Percentiles rank a stretch among this genome's conserved stretches.
Evolutionary conservation across 2,797 vertebrate genomes (phyloP).

Genomic region (Cossypha niveicapilla): DNA sequence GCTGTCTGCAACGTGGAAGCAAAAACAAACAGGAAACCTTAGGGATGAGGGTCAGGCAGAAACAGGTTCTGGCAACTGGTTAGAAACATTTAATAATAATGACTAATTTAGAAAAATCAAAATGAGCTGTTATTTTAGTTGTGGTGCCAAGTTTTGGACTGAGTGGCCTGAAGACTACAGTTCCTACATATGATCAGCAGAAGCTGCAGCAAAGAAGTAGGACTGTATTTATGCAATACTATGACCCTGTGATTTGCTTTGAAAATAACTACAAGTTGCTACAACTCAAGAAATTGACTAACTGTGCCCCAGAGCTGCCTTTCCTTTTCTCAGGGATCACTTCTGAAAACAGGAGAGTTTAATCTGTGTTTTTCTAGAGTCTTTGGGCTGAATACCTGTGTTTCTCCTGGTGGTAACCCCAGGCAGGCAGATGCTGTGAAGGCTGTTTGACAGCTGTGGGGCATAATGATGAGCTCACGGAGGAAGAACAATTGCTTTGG

Average conservation of each 20-base stretch:
- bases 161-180: neutral
- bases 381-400: neutral
- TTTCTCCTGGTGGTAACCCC: neutral
- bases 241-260: neutral
- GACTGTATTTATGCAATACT: neutral
- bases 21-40: neutral
- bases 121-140: neutral
- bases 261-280: neutral
- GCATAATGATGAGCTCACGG: neutral
- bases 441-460: neutral
- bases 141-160: neutral
- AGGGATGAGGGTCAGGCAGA: neutral
- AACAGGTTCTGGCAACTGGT: neutral
- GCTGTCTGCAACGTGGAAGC: neutral
- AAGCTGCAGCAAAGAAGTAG: neutral
- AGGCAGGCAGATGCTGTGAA: neutral
- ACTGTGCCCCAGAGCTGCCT: neutral
- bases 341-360: neutral
- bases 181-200: neutral
- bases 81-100: neutral
- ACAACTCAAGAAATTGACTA: neutral
- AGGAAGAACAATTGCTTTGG: neutral
- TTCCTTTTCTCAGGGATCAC: neutral
- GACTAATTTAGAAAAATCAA: neutral
- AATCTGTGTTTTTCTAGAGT: neutral